Evolutionary conservation across 2,888 invertebrate genomes (phyloP).

Genomic region (Neoascia interrupta): DNA sequence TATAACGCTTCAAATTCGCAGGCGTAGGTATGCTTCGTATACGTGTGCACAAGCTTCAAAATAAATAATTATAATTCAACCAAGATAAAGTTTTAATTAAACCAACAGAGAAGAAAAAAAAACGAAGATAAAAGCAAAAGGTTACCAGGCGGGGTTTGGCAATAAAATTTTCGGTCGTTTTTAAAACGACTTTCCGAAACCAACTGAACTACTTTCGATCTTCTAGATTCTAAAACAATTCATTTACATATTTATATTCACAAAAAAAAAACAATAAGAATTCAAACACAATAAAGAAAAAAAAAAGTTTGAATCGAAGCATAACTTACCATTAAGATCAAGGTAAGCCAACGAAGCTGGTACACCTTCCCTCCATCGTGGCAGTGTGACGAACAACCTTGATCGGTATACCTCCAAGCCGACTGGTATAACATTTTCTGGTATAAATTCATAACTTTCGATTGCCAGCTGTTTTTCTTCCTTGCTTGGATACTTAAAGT

Average conservation of each 20-base stretch:
- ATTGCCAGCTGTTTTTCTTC: constrained; percentile 83
- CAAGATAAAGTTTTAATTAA: background rate
- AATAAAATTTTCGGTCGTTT: constrained; percentile 13
- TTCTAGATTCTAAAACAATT: too few species aligned
- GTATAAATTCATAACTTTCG: constrained; percentile 83
- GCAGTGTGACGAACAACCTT: constrained; percentile 86
- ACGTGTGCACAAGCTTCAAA: background rate
- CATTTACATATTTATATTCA: too few species aligned
- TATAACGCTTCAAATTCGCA: background rate
- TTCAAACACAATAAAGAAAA: constrained; percentile 13
- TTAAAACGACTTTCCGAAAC: constrained; percentile 13
- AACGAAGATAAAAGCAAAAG: too few species aligned
- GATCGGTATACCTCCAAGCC: constrained; percentile 86
- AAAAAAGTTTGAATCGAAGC: constrained; percentile 9
- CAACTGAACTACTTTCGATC: constrained; percentile 12
- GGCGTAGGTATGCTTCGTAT: constrained; percentile 1
- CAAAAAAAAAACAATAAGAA: too few species aligned
- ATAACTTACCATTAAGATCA: constrained; percentile 83
- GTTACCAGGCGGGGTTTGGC: constrained; percentile 12
- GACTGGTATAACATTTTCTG: constrained; percentile 87
- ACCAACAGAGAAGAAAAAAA: too few species aligned
- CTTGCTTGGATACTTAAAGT: constrained; percentile 84
- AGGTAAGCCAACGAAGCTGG: constrained; percentile 88
- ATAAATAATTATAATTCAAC: too few species aligned
- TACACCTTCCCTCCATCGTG: constrained; percentile 88